Conservation (phyloP, 2,888 invertebrate genomes). For the Amblyjoppa proteus region DNA sequence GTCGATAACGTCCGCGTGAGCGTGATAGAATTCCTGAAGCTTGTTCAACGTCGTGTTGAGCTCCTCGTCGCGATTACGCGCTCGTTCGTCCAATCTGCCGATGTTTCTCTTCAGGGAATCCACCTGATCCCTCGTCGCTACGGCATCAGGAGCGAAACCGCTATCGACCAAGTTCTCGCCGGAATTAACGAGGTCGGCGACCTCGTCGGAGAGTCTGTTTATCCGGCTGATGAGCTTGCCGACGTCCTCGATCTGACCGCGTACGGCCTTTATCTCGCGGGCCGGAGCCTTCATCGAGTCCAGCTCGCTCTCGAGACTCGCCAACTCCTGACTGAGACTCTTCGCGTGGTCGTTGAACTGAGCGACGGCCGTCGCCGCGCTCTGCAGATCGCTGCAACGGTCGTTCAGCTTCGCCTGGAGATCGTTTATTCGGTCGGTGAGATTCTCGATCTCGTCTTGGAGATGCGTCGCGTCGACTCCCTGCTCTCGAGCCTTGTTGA, state of each 20-base stretch:
- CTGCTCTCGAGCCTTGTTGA: constrained; percentile 91
- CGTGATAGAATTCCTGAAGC: constrained; percentile 94
- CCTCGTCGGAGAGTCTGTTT: constrained; percentile 88
- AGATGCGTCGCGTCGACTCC: constrained; percentile 92
- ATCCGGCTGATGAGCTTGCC: constrained; percentile 89
- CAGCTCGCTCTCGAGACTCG: constrained; percentile 93
- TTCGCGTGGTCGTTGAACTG: constrained; percentile 96
- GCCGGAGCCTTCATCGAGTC: constrained; percentile 95
- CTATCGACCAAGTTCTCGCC: constrained; percentile 93
- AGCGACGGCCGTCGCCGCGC: constrained; percentile 94
- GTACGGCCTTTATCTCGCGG: constrained; percentile 94
- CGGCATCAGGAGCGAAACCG: constrained; percentile 94
- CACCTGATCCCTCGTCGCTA: constrained; percentile 93
- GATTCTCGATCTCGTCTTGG: constrained; percentile 91
- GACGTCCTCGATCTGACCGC: constrained; percentile 93
- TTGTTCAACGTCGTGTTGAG: constrained; percentile 92
- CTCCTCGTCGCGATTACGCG: constrained; percentile 92
- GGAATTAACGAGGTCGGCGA: constrained; percentile 89
- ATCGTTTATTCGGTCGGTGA: constrained; percentile 92
- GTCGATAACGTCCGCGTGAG: constrained; percentile 90
- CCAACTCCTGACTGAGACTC: constrained; percentile 90
- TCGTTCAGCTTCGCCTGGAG: constrained; percentile 92
- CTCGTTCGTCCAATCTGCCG: constrained; percentile 92
- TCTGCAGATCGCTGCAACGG: constrained; percentile 92
- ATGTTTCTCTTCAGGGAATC: constrained; percentile 93